Conservation (phyloP, 2,113 vertebrate genomes). For the Amphilophus citrinellus region DNA sequence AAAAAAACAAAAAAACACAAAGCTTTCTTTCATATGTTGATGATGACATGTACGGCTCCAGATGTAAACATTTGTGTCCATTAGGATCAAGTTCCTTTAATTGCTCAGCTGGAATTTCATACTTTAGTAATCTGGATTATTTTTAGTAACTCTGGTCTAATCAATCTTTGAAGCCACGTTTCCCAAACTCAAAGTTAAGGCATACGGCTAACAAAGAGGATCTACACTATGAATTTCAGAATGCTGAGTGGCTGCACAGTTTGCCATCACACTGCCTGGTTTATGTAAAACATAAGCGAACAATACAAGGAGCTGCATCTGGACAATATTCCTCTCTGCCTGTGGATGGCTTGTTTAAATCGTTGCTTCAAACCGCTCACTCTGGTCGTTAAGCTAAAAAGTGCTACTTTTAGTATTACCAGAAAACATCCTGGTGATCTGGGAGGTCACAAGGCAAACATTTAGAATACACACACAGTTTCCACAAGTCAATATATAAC, state of each 20-base stretch:
- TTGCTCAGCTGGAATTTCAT: neutral
- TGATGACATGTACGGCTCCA: neutral
- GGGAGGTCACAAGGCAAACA: slow-evolving; percentile 27
- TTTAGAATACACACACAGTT: slow-evolving; percentile 10
- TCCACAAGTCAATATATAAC: slow-evolving; percentile 19
- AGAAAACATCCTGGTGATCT: slow-evolving; percentile 13
- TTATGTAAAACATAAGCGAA: slow-evolving; percentile 11
- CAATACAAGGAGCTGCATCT: slow-evolving; percentile 22
- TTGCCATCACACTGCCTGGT: neutral
- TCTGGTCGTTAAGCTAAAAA: slow-evolving; percentile 8
- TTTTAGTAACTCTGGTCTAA: neutral
- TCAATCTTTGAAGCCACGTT: neutral
- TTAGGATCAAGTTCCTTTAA: slow-evolving; percentile 1
- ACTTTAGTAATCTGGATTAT: neutral
- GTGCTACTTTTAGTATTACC: slow-evolving; percentile 3
- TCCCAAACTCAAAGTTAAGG: slow-evolving; percentile 35
- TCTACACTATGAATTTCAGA: neutral
- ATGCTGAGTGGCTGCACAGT: neutral
- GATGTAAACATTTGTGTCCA: slow-evolving; percentile 10
- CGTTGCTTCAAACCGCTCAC: neutral
- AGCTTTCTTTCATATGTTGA: neutral
- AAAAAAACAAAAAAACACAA: neutral
- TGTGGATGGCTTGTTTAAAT: neutral
- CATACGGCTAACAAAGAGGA: neutral
- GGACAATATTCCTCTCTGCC: neutral